Evolutionary conservation across 2,888 invertebrate species (phyloP).

Genomic region (Lissocephala sabroskyi): DNA sequence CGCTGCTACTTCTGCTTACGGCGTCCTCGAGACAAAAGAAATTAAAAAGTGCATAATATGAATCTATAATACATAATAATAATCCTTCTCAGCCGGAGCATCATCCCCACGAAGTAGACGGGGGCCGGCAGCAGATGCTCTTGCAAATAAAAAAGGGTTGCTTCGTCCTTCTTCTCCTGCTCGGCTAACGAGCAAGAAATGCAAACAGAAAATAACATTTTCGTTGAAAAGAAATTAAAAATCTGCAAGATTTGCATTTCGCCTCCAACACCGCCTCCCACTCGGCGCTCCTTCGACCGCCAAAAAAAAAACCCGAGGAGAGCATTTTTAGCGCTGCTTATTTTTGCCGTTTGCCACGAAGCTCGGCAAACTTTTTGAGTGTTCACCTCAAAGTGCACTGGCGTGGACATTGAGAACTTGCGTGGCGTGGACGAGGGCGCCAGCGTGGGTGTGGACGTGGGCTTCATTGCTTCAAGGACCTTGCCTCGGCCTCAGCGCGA

Average conservation of each 20-base stretch:
- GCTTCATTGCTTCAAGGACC: conserved; percentile 3
- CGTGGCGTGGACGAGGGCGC: conserved; percentile 10
- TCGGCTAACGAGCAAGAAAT: conserved; percentile 44
- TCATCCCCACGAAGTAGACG: too few relatives aligned
- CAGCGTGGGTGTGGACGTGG: conserved; percentile 11
- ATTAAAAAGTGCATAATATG: conserved; percentile 61
- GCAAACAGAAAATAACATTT: conserved; percentile 63
- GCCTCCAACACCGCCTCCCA: conserved; percentile 18
- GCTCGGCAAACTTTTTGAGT: conserved; percentile 46
- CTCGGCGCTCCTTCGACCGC: too few relatives aligned
- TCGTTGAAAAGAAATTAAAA: conserved; percentile 63
- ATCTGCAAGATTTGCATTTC: conserved; percentile 70
- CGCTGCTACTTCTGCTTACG: conserved; percentile 5
- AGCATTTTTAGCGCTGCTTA: too few relatives aligned
- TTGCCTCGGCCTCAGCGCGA: not conserved
- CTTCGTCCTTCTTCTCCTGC: not conserved
- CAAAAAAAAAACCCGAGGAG: too few relatives aligned
- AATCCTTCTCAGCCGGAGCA: conserved; percentile 35
- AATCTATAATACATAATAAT: conserved; percentile 62
- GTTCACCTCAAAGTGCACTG: conserved; percentile 61
- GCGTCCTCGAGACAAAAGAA: conserved; percentile 45
- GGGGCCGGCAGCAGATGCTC: conserved; percentile 20
- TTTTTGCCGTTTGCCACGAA: too few relatives aligned
- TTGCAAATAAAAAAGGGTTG: conserved; percentile 48
- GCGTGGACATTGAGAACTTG: conserved; percentile 47